phyloP scores from a whole-genome alignment of 1,140 invertebrate genomes.

The Drosophila sturtevanti region DNA sequence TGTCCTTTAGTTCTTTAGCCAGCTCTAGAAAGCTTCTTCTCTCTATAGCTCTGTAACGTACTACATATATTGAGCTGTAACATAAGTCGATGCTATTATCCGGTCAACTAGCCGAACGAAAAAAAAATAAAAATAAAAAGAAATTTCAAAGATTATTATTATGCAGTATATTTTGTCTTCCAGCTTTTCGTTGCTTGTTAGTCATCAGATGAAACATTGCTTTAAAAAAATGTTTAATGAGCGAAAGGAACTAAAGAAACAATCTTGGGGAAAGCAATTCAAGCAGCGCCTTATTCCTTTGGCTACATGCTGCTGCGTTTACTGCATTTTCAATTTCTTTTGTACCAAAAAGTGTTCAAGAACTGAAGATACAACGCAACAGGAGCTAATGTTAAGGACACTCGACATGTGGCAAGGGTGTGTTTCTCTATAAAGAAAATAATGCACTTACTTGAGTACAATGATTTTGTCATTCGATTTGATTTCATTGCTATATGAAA shows the following conservation, averaged over 20 bases:
- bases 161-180: slow-evolving; percentile 6
- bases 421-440: background rate
- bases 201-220: background rate
- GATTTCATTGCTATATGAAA: background rate
- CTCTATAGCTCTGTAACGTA: background rate
- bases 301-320: slow-evolving; percentile 1
- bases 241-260: background rate
- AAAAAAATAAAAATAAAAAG: background rate
- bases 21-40: slow-evolving; percentile 47
- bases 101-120: slow-evolving; percentile 8
- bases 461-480: background rate
- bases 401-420: background rate
- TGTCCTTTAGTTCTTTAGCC: slow-evolving; percentile 30
- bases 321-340: slow-evolving; percentile 21
- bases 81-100: slow-evolving; percentile 58
- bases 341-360: background rate
- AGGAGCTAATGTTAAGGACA: slow-evolving; percentile 2
- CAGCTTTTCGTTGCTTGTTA: background rate
- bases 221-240: slow-evolving; percentile 6
- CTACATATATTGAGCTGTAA: slow-evolving; percentile 42
- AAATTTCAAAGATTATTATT: slow-evolving; percentile 1
- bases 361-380: slow-evolving; percentile 3
- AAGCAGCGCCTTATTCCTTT: background rate
- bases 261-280: too few species aligned
- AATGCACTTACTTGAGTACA: background rate